Conservation (phyloP, 2,797 vertebrate genomes). For the Anabacerthia variegaticeps region DNA sequence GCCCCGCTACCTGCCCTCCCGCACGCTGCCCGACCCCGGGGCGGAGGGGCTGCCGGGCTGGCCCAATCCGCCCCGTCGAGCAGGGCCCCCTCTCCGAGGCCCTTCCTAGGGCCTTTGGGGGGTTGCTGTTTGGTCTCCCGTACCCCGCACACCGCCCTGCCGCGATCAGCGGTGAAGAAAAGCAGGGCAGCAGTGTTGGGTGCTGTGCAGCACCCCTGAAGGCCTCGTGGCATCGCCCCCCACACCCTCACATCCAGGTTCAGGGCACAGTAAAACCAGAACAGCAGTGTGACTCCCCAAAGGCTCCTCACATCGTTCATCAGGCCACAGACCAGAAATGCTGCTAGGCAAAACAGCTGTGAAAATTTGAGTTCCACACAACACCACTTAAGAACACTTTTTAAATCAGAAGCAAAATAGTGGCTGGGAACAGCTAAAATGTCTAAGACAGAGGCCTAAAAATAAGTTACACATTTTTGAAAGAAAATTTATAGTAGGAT, state of each 20-base stretch:
- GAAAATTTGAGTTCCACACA: not conserved
- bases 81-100: accelerated
- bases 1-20: not conserved
- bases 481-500: not conserved
- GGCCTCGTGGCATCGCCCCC: not conserved
- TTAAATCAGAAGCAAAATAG: not conserved
- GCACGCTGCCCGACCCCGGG: not conserved
- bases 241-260: not conserved
- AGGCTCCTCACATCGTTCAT: not conserved
- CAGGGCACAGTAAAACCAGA: not conserved
- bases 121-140: not conserved
- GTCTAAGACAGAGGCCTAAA: not conserved
- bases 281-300: not conserved
- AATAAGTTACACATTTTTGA: not conserved
- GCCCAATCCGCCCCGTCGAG: not conserved
- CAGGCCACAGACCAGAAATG: not conserved
- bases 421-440: not conserved
- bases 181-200: not conserved
- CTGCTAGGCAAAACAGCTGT: not conserved
- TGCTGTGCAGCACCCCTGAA: not conserved
- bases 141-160: not conserved
- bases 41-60: not conserved
- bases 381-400: not conserved
- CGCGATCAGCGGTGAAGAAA: accelerated
- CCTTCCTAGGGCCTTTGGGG: not conserved